These are phyloP conservation scores for Neuroscelio doddi DNA, from an alignment of 2,888 invertebrate species.

Conservation along the genomic window DNA sequence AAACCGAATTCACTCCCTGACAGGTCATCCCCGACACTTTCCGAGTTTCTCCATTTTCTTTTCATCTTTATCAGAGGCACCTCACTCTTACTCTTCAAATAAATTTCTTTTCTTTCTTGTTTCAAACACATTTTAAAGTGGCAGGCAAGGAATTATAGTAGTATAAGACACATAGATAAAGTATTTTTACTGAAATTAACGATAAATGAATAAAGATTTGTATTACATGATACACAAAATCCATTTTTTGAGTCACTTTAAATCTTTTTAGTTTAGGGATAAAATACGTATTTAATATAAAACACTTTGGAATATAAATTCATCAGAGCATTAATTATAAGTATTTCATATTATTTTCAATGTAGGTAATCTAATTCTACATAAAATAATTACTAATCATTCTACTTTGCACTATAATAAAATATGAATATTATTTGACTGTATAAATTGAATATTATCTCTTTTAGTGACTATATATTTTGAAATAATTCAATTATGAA, in stretches of 20 bases:
- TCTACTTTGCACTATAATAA: too few species aligned
- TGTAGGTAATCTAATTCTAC: too few species aligned
- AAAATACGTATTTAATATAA: conserved; percentile 28
- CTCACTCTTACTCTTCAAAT: conserved; percentile 29
- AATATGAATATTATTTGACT: too few species aligned
- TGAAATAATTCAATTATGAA: too few species aligned
- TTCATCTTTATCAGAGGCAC: conserved; percentile 21
- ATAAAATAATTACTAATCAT: too few species aligned
- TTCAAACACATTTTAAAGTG: conserved; percentile 13
- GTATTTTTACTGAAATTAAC: conserved; percentile 19
- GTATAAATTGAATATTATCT: too few species aligned
- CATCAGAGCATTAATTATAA: too few species aligned
- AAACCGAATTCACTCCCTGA: conserved; percentile 42
- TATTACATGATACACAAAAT: conserved; percentile 25
- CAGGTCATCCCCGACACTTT: conserved; percentile 44
- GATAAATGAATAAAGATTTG: conserved; percentile 31
- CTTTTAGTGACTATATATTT: too few species aligned
- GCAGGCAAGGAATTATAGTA: conserved; percentile 36
- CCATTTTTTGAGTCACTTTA: conserved; percentile 33
- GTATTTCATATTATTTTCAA: too few species aligned
- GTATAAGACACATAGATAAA: conserved; percentile 19
- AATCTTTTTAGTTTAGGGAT: conserved; percentile 10
- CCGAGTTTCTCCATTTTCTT: conserved; percentile 26
- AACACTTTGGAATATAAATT: too few species aligned
- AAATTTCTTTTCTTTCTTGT: conserved; percentile 35